These are phyloP conservation scores for Actias luna DNA, from an alignment of 2,888 invertebrate genomes.

Conservation along the genomic window DNA sequence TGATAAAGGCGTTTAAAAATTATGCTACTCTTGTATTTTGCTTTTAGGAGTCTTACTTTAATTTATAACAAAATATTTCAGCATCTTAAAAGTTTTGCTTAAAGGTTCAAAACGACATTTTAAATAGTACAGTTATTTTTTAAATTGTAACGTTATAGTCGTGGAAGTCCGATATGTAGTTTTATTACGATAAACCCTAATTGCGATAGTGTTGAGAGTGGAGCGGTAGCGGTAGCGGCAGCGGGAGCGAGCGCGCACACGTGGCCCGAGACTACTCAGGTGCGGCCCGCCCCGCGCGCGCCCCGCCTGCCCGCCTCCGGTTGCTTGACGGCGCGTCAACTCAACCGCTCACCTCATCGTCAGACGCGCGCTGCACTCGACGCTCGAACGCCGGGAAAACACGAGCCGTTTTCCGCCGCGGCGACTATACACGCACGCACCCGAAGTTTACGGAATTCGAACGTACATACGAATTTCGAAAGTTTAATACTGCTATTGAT, in stretches of 20 bases:
- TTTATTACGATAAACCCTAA: slow-evolving; percentile 52
- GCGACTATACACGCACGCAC: slow-evolving; percentile 37
- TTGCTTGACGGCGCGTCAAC: slow-evolving; percentile 59
- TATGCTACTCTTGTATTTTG: too few species aligned
- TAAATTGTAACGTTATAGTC: too few species aligned
- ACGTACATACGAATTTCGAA: slow-evolving; percentile 50
- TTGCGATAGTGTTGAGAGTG: slow-evolving; percentile 55
- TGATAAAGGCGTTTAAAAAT: too few species aligned
- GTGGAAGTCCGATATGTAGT: slow-evolving; percentile 63
- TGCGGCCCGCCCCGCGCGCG: slow-evolving; percentile 72
- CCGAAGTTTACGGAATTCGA: slow-evolving; percentile 66
- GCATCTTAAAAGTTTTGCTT: too few species aligned
- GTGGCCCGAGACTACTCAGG: slow-evolving; percentile 59
- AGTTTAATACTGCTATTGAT: slow-evolving; percentile 28
- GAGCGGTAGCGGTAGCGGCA: slow-evolving; percentile 41
- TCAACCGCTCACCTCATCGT: slow-evolving; percentile 67
- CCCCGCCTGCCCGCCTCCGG: slow-evolving; percentile 54
- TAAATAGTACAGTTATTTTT: too few species aligned
- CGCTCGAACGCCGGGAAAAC: slow-evolving; percentile 79
- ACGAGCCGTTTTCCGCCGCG: slow-evolving; percentile 77
- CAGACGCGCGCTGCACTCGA: slow-evolving; percentile 77
- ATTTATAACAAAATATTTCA: too few species aligned
- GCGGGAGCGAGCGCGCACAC: slow-evolving; percentile 55
- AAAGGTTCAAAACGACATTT: too few species aligned
- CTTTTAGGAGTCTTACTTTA: too few species aligned